Base-by-base conservation (phyloP, 2,797 vertebrate species). In the Sebastes variabilis region DNA sequence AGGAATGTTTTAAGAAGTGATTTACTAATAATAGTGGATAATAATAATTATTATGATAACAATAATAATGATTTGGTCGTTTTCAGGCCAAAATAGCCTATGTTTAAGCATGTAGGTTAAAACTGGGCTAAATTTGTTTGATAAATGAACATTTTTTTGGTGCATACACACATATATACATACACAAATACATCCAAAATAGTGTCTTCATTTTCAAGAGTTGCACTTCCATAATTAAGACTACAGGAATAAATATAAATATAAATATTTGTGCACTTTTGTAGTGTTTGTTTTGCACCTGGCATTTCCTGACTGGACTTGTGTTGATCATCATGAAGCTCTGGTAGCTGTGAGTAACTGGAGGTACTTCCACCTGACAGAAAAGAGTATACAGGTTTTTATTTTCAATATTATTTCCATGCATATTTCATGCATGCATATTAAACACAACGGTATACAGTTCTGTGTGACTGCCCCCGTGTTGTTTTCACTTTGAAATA, bases 281-380 rank as follows among this genome's bases (percentile, higher is more conserved):
- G 73, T 58, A 29, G 68, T 79, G 76, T 74, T 75, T 34, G 71
- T 64, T 58, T 65, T 76, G 72, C 65, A 69, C 72, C 58, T 76
- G 65, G 52, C 74, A 70, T 62, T 60, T 75, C 58, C 72, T 71
- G 76, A 66, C 62, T 72, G 61, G 61, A 49, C 68, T 66, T 72
- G 69, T 79, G 69, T 72, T 71, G 76, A 79, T 72, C 76, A 72
- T 49, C 68, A 42, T 79, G 76, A 78, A 66, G 68, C 76, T 79
- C 67, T 78, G 67, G 76, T 71, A 78, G 76, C 67, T 78, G 67
- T 78, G 76, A 78, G 76, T 71, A 64, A 65, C 59, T 70, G 66
- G 75, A 78, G 76, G 32, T 78, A 71, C 67, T 70, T 65, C 76
- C 76, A 78, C 76, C 76, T 79, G 54, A 79, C 62, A 79, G 70